Evolutionary conservation across 2,888 invertebrate species (phyloP).

Genomic region (Litoditis marina): DNA sequence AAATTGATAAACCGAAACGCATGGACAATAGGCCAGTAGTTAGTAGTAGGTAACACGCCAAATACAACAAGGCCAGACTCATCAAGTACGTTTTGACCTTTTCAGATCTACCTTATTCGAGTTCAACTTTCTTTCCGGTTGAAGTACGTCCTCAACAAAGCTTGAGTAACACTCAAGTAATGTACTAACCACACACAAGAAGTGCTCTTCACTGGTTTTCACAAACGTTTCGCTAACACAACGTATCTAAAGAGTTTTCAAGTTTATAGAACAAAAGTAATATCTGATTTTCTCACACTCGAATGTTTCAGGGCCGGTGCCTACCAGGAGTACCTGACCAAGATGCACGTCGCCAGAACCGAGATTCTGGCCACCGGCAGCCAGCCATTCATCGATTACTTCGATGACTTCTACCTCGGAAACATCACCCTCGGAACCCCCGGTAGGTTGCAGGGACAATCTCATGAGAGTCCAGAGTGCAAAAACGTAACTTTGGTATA

Average conservation of each 20-base stretch:
- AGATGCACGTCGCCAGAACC: constrained; percentile 20
- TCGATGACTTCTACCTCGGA: constrained; percentile 57
- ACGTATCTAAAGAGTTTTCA: no score
- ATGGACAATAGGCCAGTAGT: no score
- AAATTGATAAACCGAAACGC: no score
- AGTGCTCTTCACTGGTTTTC: no score
- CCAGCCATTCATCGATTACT: constrained; percentile 54
- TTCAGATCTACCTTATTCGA: no score
- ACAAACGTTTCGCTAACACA: no score
- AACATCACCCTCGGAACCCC: constrained; percentile 55
- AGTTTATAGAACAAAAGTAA: constrained; percentile 15
- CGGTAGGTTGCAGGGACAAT: constrained; percentile 13
- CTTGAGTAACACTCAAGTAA: no score
- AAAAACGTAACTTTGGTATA: background rate
- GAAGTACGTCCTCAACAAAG: no score
- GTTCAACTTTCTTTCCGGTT: no score
- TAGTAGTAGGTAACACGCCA: no score
- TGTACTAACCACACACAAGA: no score
- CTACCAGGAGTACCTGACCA: constrained; percentile 20
- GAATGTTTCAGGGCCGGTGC: constrained; percentile 20
- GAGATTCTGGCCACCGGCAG: constrained; percentile 29
- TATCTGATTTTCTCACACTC: background rate
- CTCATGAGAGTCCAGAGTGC: background rate
- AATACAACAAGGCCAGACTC: constrained; percentile 33
- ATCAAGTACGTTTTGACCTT: constrained; percentile 29